Percentiles rank a stretch among this genome's conserved stretches.
Conservation (phyloP, 2,797 vertebrate species). For the Setipinna tenuifilis region DNA sequence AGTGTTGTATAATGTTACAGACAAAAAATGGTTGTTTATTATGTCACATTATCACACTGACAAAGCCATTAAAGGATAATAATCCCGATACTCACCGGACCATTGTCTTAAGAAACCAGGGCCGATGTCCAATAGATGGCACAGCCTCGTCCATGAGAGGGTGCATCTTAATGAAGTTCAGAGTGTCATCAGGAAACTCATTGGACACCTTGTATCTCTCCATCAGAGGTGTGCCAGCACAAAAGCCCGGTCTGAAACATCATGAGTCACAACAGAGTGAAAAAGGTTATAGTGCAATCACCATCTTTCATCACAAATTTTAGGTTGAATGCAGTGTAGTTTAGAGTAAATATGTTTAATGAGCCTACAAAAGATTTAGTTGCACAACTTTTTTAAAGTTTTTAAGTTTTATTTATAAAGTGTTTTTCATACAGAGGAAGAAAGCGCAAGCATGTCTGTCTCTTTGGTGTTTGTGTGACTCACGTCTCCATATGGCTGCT, state of each 20-base stretch:
- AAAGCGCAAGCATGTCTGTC: too few species aligned
- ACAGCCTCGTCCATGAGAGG: conserved; percentile 98
- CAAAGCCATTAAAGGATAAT: neutral
- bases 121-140: conserved; percentile 90
- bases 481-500: too few species aligned
- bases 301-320: too few species aligned
- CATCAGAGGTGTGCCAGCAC: conserved; percentile 84
- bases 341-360: too few species aligned
- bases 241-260: conserved; percentile 87
- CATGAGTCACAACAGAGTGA: conserved; percentile 34
- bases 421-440: neutral
- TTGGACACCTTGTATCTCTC: conserved; percentile 92
- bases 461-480: too few species aligned
- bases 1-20: too few species aligned
- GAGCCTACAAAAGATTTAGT: too few species aligned
- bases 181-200: conserved; percentile 95
- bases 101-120: conserved; percentile 98
- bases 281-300: conserved; percentile 39
- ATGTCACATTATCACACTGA: too few species aligned
- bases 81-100: conserved; percentile 84
- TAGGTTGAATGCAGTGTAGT: neutral
- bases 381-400: too few species aligned
- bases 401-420: neutral
- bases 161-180: conserved; percentile 99
- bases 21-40: too few species aligned